Evolutionary conservation across 1,140 invertebrate species (phyloP), one percentile per base, ranked within the genome.

Genomic region (Penaeus indicus): DNA sequence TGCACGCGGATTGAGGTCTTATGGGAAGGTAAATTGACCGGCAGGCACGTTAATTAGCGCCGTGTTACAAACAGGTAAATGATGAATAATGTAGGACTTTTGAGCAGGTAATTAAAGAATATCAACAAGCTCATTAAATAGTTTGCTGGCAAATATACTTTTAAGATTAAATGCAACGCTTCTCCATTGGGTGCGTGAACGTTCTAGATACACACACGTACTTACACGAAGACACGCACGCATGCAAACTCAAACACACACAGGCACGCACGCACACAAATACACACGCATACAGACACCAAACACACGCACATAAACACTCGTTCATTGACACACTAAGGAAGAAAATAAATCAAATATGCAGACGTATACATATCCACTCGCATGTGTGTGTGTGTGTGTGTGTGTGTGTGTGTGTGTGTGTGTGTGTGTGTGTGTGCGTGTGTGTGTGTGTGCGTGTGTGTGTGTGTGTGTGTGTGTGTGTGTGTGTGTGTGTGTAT

Each of bases 11-110:
- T 69, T 47, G 38, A 84, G 67, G 86, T 84, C 86, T 88, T 79
- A 64, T 47, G 72, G 27, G 18, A 69, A 84, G 62, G 72, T 67
- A 88, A 88, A 88, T 63, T 84, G 81, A 88, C 81, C 60, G 72
- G 60, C 86, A 88, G 86, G 86, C 84, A 79, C 78, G 86, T 79
- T 88, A 88, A 88, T 88, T 84, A 88, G 86, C 60, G 72, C 42
- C 69, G 86, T 61, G 81, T 67, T 84, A 80, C 86, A 82, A 81
- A 82, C 86, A 87, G 42, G 62, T 62, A 22, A 47, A 25, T 42
- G 69, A 67, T 78, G 61, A 84, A 78, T 84, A 60, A 84, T 88
- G 86, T 72, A 84, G 77, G 61, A 88, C 67, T 78, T 84, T 84
- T n/a, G 47, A 61, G 69, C 72, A 54, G 54, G 72, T 88, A 88